A percentile compares a stretch with the other conserved stretches of the same genome.
phyloP scores from a whole-genome alignment of 2,888 invertebrate genomes.

The Brassicogethes aeneus region DNA sequence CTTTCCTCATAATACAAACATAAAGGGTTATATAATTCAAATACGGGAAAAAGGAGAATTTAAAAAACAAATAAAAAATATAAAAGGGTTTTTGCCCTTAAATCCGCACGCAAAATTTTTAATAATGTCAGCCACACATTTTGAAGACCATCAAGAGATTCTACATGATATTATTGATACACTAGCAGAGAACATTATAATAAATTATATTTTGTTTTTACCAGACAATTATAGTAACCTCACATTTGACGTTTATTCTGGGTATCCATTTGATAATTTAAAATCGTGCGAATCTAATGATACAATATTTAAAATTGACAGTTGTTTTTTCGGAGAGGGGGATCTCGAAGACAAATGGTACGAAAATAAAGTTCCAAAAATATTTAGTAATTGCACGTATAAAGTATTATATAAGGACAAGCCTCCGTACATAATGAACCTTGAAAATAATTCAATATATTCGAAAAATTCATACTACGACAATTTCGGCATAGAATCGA shows the following conservation, averaged over 20 bases:
- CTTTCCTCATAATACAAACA: too few species aligned
- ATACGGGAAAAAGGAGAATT: slow-evolving; percentile 7
- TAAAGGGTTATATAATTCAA: slow-evolving; percentile 9
- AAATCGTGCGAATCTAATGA: slow-evolving; percentile 8
- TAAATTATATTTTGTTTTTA: slow-evolving; percentile 8
- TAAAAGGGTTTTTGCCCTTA: slow-evolving; percentile 6
- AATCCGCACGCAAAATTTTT: slow-evolving; percentile 14
- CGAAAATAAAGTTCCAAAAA: slow-evolving; percentile 14
- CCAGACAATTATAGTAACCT: slow-evolving; percentile 1
- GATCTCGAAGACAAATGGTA: slow-evolving; percentile 8
- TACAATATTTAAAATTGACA: slow-evolving; percentile 6
- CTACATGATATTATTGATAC: slow-evolving; percentile 5
- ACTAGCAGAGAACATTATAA: slow-evolving; percentile 5
- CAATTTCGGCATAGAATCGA: slow-evolving; percentile 7
- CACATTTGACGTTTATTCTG: slow-evolving; percentile 7
- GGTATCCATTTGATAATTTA: slow-evolving; percentile 9
- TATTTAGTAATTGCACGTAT: slow-evolving; percentile 16
- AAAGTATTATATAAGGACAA: slow-evolving; percentile 15
- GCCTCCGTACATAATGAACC: slow-evolving; percentile 17
- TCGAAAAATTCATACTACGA: neutral
- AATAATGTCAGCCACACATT: slow-evolving; percentile 6
- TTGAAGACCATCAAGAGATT: slow-evolving; percentile 1
- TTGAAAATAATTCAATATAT: slow-evolving; percentile 8
- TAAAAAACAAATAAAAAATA: slow-evolving; percentile 2
- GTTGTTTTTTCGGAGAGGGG: slow-evolving; percentile 8